Percentiles rank a stretch among this genome's conserved stretches.
Evolutionary conservation across 2,797 vertebrate species (phyloP).

Genomic region (Threskiornis aethiopicus): DNA sequence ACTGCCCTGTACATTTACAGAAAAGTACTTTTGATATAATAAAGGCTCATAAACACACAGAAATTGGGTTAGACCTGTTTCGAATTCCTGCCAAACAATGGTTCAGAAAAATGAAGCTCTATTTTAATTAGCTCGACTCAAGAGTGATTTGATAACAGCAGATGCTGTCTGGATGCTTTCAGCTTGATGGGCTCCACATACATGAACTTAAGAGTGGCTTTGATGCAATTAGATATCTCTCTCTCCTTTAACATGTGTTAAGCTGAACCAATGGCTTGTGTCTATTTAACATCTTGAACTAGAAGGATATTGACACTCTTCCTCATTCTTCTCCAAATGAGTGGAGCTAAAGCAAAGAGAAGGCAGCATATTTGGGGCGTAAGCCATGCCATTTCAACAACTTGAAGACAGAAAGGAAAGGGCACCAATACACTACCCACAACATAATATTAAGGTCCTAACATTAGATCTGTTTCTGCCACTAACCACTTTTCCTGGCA

Average conservation of each 20-base stretch:
- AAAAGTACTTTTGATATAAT: slow-evolving; percentile 98
- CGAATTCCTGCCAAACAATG: slow-evolving; percentile 95
- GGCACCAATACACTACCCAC: background rate
- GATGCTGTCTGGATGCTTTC: slow-evolving; percentile 89
- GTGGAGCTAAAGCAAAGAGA: background rate
- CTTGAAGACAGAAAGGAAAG: background rate
- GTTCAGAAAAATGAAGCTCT: slow-evolving; percentile 95
- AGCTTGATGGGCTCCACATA: slow-evolving; percentile 85
- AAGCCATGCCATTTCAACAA: background rate
- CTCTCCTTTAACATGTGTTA: slow-evolving; percentile 71
- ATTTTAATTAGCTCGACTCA: slow-evolving; percentile 97
- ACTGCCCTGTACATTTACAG: slow-evolving; percentile 96
- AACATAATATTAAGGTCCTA: background rate
- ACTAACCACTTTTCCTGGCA: background rate
- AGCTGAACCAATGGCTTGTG: slow-evolving; percentile 40
- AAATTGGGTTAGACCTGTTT: slow-evolving; percentile 95
- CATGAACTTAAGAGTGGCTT: slow-evolving; percentile 83
- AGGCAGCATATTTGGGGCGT: background rate
- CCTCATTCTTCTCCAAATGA: background rate
- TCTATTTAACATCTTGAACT: slow-evolving; percentile 16
- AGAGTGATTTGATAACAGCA: slow-evolving; percentile 89
- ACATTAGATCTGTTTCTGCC: slow-evolving; percentile 3
- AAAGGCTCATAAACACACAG: slow-evolving; percentile 96
- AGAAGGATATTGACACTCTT: background rate
- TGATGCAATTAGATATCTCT: slow-evolving; percentile 88